Evolutionary conservation across 2,113 vertebrate species (phyloP).

Genomic region (Girardinichthys multiradiatus): DNA sequence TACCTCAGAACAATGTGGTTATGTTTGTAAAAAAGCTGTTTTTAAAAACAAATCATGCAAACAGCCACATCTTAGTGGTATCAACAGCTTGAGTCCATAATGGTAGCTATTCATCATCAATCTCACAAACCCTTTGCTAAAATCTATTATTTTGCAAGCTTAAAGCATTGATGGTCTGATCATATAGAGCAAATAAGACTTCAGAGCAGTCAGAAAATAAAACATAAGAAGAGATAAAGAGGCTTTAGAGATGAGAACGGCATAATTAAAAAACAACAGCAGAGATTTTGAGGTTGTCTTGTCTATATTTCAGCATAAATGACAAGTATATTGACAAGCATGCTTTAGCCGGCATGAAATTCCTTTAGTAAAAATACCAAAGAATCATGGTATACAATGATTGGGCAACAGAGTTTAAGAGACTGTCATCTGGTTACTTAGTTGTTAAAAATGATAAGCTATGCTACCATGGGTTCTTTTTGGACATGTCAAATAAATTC

Average conservation of each 20-base stretch:
- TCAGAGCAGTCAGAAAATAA: slow-evolving; percentile 19
- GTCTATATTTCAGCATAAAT: not conserved
- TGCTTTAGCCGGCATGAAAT: not conserved
- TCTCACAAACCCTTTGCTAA: slow-evolving; percentile 27
- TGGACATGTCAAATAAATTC: no score
- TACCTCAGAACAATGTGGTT: not conserved
- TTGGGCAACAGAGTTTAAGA: not conserved
- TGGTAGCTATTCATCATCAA: slow-evolving; percentile 52
- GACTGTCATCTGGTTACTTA: not conserved
- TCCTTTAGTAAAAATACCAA: not conserved
- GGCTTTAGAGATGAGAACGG: slow-evolving; percentile 4
- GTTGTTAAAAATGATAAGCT: no score
- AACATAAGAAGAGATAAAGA: not conserved
- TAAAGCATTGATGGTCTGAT: slow-evolving; percentile 15
- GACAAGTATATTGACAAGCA: not conserved
- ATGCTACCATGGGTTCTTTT: no score
- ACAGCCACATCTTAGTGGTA: slow-evolving; percentile 17
- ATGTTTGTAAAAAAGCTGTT: not conserved
- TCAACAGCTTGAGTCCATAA: slow-evolving; percentile 27
- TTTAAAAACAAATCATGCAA: not conserved
- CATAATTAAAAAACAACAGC: slow-evolving; percentile 33
- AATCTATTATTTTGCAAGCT: slow-evolving; percentile 13
- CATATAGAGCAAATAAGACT: slow-evolving; percentile 10
- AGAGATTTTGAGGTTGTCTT: slow-evolving; percentile 14
- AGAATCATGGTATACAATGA: not conserved